Base-by-base conservation (phyloP, 1,140 invertebrate species). In the Mercenaria mercenaria region DNA sequence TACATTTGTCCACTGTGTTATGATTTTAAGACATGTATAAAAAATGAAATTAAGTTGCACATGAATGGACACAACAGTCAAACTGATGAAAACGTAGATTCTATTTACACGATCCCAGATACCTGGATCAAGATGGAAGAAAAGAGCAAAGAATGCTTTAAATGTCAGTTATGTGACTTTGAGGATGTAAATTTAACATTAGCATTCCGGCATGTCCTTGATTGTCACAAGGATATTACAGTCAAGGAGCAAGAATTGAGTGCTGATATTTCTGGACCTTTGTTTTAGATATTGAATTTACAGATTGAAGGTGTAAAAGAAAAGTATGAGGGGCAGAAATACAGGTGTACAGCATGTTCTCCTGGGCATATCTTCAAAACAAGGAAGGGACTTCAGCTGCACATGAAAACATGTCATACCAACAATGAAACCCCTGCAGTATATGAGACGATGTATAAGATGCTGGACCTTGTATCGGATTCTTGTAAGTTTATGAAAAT, bases 401-500 rank as follows among this genome's bases (percentile, higher is more conserved):
- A 72, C n/a, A 20, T 72, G 67, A 72, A 39, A n/a, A 72, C 67
- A 32, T 4, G 8, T 4, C 67, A 72, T 72, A 2, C 10, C 2
- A 34, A 72, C 34, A 39, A 6, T 29, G 67, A 72, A 32, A 1
- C 32, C 11, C 0, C 1, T 6, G 34, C 18, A 10, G 67, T 39
- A 26, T 72, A 72, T 72, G 67, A 72, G 23, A 23, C 67, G 0
- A 72, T 72, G 67, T 72, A 72, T 20, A 23, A 72, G 18, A 72
- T 72, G 67, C 11, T 72, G 4, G 67, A 72, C 34, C 18, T 72
- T 39, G 23, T 72, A 18, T 29, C 29, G 18, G 67, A 72, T n/a
- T 39, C 67, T 39, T 72, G 67, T 72, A 72, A 72, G 67, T 47
- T n/a, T n/a, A n/a, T n/a, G n/a, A n/a, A n/a, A n/a, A n/a, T n/a